These are phyloP conservation scores for Neodiprion lecontei DNA, from an alignment of 1,140 invertebrate genomes.

Conservation along the genomic window DNA sequence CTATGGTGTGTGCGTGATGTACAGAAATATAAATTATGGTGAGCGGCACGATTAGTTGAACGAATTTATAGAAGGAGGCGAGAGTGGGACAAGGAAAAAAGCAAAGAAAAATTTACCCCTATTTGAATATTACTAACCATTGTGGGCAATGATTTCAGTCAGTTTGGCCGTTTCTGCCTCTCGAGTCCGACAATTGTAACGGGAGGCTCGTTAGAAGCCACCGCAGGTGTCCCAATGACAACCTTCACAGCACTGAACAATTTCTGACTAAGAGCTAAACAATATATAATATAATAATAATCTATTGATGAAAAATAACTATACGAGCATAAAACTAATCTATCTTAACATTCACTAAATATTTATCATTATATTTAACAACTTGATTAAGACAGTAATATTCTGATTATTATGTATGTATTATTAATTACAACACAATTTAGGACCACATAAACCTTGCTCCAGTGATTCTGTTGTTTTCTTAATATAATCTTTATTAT, in stretches of 20 bases:
- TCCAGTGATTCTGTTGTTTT: slow-evolving; percentile 51
- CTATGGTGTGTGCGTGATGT: neutral
- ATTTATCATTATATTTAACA: slow-evolving; percentile 57
- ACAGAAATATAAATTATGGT: neutral
- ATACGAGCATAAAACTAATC: slow-evolving; percentile 36
- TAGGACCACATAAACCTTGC: slow-evolving; percentile 63
- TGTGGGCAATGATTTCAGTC: slow-evolving; percentile 10
- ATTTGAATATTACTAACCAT: neutral
- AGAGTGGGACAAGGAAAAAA: neutral
- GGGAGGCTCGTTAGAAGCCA: slow-evolving; percentile 49
- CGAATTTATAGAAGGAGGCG: slow-evolving; percentile 6
- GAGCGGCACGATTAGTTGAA: neutral
- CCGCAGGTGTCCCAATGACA: slow-evolving; percentile 50
- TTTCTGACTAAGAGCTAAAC: slow-evolving; percentile 56
- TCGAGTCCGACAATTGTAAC: slow-evolving; percentile 47
- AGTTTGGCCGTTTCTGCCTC: neutral
- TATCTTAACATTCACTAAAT: slow-evolving; percentile 59
- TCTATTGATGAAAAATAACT: slow-evolving; percentile 60
- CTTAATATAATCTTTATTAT: slow-evolving; percentile 52
- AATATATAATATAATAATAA: slow-evolving; percentile 49
- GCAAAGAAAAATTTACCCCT: neutral
- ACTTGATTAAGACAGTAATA: slow-evolving; percentile 51
- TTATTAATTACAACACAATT: slow-evolving; percentile 51
- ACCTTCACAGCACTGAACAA: slow-evolving; percentile 61
- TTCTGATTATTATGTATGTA: slow-evolving; percentile 45